Evolutionary conservation across 2,888 invertebrate species (phyloP).

Genomic region (Oxycera nigricornis): DNA sequence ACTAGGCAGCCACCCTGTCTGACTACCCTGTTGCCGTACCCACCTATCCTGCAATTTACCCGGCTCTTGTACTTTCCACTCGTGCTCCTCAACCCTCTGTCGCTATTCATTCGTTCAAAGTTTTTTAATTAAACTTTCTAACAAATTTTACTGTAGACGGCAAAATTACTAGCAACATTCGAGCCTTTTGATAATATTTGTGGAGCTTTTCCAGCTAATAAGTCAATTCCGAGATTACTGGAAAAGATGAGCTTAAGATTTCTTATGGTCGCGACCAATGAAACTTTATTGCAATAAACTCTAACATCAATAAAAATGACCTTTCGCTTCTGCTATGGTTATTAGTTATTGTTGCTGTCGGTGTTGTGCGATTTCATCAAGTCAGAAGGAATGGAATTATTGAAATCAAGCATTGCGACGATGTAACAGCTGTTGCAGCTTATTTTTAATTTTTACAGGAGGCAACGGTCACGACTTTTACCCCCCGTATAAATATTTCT

Average conservation of each 20-base stretch:
- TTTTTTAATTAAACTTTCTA: slow-evolving; percentile 43
- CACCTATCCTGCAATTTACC: background rate
- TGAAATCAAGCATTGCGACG: too few relatives aligned
- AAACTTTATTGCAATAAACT: background rate
- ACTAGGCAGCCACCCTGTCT: background rate
- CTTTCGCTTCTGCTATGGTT: background rate
- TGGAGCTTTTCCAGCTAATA: slow-evolving; percentile 19
- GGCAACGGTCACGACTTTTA: too few relatives aligned
- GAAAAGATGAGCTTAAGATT: slow-evolving; percentile 6
- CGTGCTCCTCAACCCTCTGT: background rate
- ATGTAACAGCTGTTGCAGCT: too few relatives aligned
- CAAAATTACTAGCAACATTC: slow-evolving; percentile 18
- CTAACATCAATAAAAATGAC: slow-evolving; percentile 20
- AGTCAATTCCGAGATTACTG: slow-evolving; percentile 3
- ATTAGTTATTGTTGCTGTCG: background rate
- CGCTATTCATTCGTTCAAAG: slow-evolving; percentile 36
- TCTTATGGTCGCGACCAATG: background rate
- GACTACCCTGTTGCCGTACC: background rate
- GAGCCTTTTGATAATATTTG: slow-evolving; percentile 28
- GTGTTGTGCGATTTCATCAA: too few relatives aligned
- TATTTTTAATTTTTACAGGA: too few relatives aligned
- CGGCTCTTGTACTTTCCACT: background rate
- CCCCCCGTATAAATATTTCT: too few relatives aligned
- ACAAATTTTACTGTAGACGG: slow-evolving; percentile 36
- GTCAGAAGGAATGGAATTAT: too few relatives aligned